Evolutionary conservation across 2,888 invertebrate species (phyloP), one percentile per base, ranked within the genome.

Genomic region (Aphidoletes aphidimyza): DNA sequence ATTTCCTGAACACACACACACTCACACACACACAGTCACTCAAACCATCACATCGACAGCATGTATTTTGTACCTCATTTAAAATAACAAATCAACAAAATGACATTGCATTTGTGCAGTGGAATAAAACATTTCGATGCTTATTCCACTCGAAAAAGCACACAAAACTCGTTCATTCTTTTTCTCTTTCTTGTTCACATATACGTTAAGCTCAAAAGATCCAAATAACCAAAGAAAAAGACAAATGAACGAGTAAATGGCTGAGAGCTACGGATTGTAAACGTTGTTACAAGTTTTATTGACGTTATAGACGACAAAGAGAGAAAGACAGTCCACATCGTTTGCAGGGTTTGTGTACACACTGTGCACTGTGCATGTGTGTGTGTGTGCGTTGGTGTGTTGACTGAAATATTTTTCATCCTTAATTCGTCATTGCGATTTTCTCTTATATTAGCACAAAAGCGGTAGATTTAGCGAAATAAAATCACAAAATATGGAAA

Each of bases 91-190:
- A 69, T 30, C 69, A 69, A 69, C 69, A 26, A 69, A n/a, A 69
- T 69, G 69, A 69, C 69, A 69, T 69, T 69, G 26, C 34, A 30
- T 69, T 69, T 69, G 34, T 69, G 69, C 69, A 69, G 3, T 14
- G 69, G 34, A 30, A 69, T 69, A 69, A 69, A 30, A 69, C 69
- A 69, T 69, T 69, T 69, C 34, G 0, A 34, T 69, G 69, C 69
- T 69, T 69, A 69, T 69, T 69, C 34, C 69, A 69, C 69, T 69
- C 34, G 69, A 34, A 69, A 69, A 69, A 69, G 69, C 69, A 69
- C 69, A 69, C 69, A 69, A 69, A 54, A n/a, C n/a, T 54, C 54
- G 3, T 54, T 69, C 1, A 9, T 17, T 30, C 2, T 14, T 69
- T 3, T 30, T 30, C 69, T 11, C 47, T 19, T 17, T 47, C 47